Percentiles rank a stretch among this genome's conserved stretches.
Evolutionary conservation across 2,888 invertebrate species (phyloP).

Genomic region (Mythimna vitellina): DNA sequence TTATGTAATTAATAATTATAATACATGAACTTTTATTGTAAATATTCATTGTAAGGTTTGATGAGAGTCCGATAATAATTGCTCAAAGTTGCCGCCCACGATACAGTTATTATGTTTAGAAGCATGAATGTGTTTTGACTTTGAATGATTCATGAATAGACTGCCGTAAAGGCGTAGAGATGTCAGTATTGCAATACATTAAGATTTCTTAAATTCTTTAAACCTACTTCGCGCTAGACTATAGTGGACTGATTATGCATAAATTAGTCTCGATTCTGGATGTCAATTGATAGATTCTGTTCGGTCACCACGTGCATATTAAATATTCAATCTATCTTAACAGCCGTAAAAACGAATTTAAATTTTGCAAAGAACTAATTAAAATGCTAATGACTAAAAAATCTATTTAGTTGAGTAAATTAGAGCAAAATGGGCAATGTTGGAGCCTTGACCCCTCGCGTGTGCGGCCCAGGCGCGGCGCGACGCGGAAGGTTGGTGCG

Average conservation of each 20-base stretch:
- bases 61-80: conserved; percentile 46
- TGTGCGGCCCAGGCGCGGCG: conserved; percentile 71
- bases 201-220: not conserved
- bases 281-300: not conserved
- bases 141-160: conserved; percentile 19
- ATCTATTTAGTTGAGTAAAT: conserved; percentile 68
- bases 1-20: conserved; percentile 59
- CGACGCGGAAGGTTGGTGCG: conserved; percentile 86
- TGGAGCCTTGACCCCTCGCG: conserved; percentile 81
- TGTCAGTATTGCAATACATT: conserved; percentile 8
- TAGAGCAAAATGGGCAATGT: conserved; percentile 71
- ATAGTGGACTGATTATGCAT: not conserved
- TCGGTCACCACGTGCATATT: conserved; percentile 1
- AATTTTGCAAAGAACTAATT: conserved; percentile 58
- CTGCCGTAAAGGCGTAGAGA: not conserved
- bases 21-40: conserved; percentile 55
- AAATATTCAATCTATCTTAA: conserved; percentile 23
- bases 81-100: conserved; percentile 36
- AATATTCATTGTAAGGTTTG: conserved; percentile 42
- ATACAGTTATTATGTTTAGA: conserved; percentile 29
- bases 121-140: conserved; percentile 15
- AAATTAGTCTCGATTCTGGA: not conserved
- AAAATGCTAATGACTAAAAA: conserved; percentile 59
- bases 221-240: not conserved
- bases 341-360: conserved; percentile 31